Conservation (phyloP, 2,113 vertebrate genomes). For the Gadus chalcogrammus region DNA sequence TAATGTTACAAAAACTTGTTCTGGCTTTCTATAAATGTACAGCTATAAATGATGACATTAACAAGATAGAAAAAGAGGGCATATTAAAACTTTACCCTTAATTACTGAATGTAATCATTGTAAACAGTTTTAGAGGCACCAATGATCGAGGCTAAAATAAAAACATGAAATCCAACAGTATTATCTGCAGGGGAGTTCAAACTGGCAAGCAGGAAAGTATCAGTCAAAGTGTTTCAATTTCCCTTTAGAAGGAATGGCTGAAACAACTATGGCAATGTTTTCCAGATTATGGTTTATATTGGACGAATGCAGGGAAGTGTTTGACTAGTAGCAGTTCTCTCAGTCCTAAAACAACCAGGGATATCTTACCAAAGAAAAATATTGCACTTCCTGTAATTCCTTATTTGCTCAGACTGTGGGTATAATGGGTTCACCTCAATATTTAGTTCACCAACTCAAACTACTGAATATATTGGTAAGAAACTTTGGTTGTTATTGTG, state of each 20-base stretch:
- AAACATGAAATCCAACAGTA: neutral
- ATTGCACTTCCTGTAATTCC: neutral
- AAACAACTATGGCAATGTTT: conserved; percentile 9
- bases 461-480: too few relatives aligned
- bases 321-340: conserved; percentile 12
- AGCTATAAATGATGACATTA: too few relatives aligned
- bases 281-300: conserved; percentile 21
- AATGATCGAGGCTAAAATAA: too few relatives aligned
- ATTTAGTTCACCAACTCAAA: neutral
- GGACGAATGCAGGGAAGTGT: conserved; percentile 6
- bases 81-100: too few relatives aligned
- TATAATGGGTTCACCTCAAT: neutral
- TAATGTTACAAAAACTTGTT: too few relatives aligned
- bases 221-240: conserved; percentile 8
- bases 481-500: too few relatives aligned
- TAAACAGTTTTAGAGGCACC: too few relatives aligned
- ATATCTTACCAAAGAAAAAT: conserved; percentile 8
- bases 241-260: neutral
- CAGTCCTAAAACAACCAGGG: conserved; percentile 14
- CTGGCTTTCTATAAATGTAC: too few relatives aligned
- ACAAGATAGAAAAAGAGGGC: too few relatives aligned
- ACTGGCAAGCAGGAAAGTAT: neutral
- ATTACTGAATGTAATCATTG: too few relatives aligned
- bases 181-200: neutral
- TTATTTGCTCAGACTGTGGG: neutral